A percentile compares a stretch with the other conserved stretches of the same genome.
Conservation (phyloP, 2,797 vertebrate species). For the Mionectes olivaceus region DNA sequence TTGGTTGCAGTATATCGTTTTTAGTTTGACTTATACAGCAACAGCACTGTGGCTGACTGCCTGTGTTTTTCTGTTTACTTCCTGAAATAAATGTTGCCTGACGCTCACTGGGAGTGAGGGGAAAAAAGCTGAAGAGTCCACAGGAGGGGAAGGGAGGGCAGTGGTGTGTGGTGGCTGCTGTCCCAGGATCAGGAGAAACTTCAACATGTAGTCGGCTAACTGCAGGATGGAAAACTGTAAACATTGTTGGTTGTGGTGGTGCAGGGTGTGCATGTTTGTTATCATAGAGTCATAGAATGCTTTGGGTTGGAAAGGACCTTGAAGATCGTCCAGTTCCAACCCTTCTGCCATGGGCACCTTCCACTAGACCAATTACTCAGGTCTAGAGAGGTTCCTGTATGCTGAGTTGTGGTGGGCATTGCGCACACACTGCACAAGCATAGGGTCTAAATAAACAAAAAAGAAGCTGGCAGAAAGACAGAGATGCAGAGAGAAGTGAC, state of each 20-base stretch:
- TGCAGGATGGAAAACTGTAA: background rate
- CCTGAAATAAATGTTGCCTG: background rate
- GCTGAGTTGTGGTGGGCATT: background rate
- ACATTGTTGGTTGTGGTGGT: background rate
- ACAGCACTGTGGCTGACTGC: background rate
- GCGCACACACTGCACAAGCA: background rate
- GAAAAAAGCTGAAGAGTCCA: background rate
- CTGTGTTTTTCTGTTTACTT: background rate
- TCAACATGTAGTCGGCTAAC: background rate
- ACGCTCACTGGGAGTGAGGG: background rate
- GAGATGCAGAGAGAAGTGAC: background rate
- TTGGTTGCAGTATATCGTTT: fast-evolving
- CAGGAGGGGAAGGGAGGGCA: background rate
- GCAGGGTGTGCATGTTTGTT: background rate
- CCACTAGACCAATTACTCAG: background rate
- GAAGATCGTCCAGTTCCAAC: background rate
- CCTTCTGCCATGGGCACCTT: background rate
- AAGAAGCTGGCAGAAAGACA: background rate
- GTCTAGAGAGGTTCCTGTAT: background rate
- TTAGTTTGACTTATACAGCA: background rate
- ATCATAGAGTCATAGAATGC: background rate
- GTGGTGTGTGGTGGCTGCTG: background rate
- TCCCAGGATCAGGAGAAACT: background rate
- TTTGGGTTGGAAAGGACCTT: background rate
- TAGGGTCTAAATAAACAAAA: background rate